These are phyloP conservation scores for Serripes groenlandicus DNA, from an alignment of 2,888 invertebrate genomes.

Conservation along the genomic window DNA sequence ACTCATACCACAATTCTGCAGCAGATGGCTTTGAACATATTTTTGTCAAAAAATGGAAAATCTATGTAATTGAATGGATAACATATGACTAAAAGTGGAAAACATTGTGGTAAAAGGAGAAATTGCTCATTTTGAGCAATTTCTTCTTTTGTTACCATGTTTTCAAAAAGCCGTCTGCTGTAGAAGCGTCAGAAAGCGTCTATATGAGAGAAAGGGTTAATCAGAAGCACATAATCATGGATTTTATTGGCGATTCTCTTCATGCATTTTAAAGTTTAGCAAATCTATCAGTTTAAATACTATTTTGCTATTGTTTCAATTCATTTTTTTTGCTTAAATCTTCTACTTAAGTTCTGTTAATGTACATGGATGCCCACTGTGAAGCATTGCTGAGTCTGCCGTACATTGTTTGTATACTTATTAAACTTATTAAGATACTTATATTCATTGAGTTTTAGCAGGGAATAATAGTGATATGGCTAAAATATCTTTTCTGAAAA, in stretches of 20 bases:
- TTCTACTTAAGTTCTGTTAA: too few relatives aligned
- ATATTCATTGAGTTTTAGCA: too few relatives aligned
- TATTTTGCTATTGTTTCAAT: too few relatives aligned
- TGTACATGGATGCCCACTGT: too few relatives aligned
- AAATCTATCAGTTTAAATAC: background rate
- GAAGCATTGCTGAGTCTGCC: too few relatives aligned
- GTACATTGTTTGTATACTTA: too few relatives aligned
- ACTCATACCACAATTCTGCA: background rate
- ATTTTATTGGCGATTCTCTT: background rate
- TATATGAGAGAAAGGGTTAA: background rate
- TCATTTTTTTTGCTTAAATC: too few relatives aligned
- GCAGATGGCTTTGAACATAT: background rate
- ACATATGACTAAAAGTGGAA: background rate
- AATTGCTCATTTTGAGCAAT: background rate
- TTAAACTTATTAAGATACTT: too few relatives aligned
- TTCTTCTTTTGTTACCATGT: background rate
- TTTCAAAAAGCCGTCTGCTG: background rate
- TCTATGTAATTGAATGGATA: too few relatives aligned
- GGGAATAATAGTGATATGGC: too few relatives aligned
- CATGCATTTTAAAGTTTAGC: background rate
- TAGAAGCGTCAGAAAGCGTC: background rate
- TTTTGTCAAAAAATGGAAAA: background rate
- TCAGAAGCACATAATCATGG: background rate
- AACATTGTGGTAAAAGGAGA: constrained; percentile 4
- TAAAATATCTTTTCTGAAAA: too few relatives aligned